Evolutionary conservation across 2,888 invertebrate species (phyloP).

Genomic region (Dilophus febrilis): DNA sequence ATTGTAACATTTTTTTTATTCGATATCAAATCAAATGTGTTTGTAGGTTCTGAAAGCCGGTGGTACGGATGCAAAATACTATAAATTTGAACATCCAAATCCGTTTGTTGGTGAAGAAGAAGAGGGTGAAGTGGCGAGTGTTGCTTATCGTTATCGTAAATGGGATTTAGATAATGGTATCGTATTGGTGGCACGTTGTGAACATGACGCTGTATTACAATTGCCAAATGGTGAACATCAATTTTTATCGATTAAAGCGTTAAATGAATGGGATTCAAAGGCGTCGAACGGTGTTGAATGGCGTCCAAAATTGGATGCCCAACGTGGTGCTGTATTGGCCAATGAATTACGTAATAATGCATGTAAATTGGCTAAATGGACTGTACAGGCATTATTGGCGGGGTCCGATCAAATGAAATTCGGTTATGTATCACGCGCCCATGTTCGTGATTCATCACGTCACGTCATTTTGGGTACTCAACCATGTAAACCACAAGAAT

Average conservation of each 20-base stretch:
- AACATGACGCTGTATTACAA: conserved; percentile 87
- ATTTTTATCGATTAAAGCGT: conserved; percentile 87
- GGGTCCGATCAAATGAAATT: conserved; percentile 97
- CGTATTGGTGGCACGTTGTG: conserved; percentile 82
- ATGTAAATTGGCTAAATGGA: conserved; percentile 99
- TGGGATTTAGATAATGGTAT: conserved; percentile 92
- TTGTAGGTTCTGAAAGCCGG: conserved; percentile 43
- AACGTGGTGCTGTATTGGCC: conserved; percentile 94
- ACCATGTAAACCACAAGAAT: conserved; percentile 96
- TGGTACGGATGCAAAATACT: conserved; percentile 64
- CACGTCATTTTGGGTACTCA: conserved; percentile 95
- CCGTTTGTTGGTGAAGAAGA: conserved; percentile 88
- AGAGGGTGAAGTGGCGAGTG: conserved; percentile 84
- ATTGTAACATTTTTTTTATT: not conserved
- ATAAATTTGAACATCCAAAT: conserved; percentile 79
- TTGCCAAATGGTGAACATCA: conserved; percentile 79
- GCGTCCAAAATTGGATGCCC: conserved; percentile 94
- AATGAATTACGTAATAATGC: conserved; percentile 97
- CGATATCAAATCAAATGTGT: too few relatives aligned
- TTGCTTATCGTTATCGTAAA: conserved; percentile 91
- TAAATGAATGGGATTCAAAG: conserved; percentile 99
- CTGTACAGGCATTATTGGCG: conserved; percentile 82
- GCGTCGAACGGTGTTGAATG: conserved; percentile 93
- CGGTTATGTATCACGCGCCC: conserved; percentile 94
- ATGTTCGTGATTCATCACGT: conserved; percentile 84